A percentile compares a stretch with the other conserved stretches of the same genome.
These are phyloP conservation scores for Luperina nickerlii DNA, from an alignment of 2,888 invertebrate species.

Conservation along the genomic window DNA sequence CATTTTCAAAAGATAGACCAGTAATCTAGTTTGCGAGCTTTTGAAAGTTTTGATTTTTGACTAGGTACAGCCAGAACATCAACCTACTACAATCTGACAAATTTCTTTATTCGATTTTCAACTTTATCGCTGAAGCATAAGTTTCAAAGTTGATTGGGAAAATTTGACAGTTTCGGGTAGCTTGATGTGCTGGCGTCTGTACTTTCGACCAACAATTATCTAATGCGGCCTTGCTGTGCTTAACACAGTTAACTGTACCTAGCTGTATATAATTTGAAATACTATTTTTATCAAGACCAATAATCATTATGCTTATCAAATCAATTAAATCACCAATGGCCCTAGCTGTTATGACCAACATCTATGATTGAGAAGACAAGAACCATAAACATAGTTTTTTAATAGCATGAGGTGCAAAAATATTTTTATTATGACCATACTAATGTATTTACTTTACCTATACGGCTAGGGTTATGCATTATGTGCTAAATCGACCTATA, in stretches of 20 bases:
- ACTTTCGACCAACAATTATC: background rate
- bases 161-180: too few species aligned
- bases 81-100: too few species aligned
- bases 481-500: constrained; percentile 46
- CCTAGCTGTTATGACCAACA: constrained; percentile 17
- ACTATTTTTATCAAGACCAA: constrained; percentile 17
- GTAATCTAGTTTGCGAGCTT: background rate
- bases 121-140: too few species aligned
- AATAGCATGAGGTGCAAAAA: constrained; percentile 45
- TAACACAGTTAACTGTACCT: background rate
- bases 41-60: background rate
- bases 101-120: too few species aligned
- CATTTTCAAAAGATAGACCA: background rate
- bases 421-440: constrained; percentile 53
- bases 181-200: too few species aligned
- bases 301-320: constrained; percentile 44
- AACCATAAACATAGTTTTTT: constrained; percentile 38
- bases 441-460: constrained; percentile 41
- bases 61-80: background rate
- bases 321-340: constrained; percentile 48
- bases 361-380: constrained; percentile 34
- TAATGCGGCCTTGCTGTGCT: background rate
- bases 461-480: constrained; percentile 47
- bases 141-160: too few species aligned
- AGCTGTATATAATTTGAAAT: background rate